Percentiles rank a stretch among this genome's conserved stretches.
Evolutionary conservation across 2,888 invertebrate genomes (phyloP).

Genomic region (Caenorhabditis uteleia): DNA sequence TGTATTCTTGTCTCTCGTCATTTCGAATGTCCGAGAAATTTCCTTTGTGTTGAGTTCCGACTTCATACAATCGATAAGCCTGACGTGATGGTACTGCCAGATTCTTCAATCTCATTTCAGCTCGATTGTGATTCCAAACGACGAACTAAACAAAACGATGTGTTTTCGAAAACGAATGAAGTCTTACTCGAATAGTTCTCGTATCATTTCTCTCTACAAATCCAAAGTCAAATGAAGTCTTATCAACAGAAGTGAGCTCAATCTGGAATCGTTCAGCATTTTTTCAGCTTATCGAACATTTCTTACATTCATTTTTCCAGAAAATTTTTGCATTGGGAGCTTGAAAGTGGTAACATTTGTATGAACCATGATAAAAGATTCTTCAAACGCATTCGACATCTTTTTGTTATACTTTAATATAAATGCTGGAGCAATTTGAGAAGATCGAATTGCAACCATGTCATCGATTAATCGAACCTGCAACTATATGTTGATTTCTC

Average conservation of each 20-base stretch:
- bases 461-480: conserved; percentile 45
- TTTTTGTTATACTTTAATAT: conserved; percentile 58
- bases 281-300: neutral
- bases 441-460: conserved; percentile 46
- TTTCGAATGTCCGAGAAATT: conserved; percentile 34
- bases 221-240: conserved; percentile 73
- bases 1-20: conserved; percentile 32
- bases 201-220: conserved; percentile 74
- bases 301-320: conserved; percentile 36
- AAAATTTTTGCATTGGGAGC: conserved; percentile 69
- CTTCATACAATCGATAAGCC: conserved; percentile 64
- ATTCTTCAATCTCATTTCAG: conserved; percentile 76
- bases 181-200: conserved; percentile 78
- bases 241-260: conserved; percentile 69
- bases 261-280: conserved; percentile 68
- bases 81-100: conserved; percentile 45
- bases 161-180: too few species aligned
- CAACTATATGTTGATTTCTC: conserved; percentile 23
- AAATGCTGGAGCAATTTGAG: conserved; percentile 55
- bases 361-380: conserved; percentile 73
- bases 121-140: conserved; percentile 80
- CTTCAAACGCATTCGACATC: conserved; percentile 35
- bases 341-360: conserved; percentile 80
- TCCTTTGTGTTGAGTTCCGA: conserved; percentile 16
- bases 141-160: too few species aligned